Evolutionary conservation across 2,888 invertebrate genomes (phyloP), one percentile per base, ranked within the genome.

Genomic region (Harpalus rufipes): DNA sequence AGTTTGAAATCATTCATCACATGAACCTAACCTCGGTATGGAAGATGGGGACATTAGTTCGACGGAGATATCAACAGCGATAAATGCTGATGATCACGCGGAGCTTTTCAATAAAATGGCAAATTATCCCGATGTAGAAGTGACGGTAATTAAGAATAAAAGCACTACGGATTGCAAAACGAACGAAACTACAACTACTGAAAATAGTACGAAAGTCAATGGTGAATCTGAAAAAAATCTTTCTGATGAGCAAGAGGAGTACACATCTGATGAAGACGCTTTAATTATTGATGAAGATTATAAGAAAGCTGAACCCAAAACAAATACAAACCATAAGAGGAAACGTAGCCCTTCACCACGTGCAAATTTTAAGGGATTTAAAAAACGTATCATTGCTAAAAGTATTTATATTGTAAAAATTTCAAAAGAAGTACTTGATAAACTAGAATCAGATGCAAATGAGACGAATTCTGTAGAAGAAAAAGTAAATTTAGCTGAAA

Each of bases 241-340:
- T 6, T 86, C 86, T 5, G 89, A 89, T 51, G 89, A 89, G 81
- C 89, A 88, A 72, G 89, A 89, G 86, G 85, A 85, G 41, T 79
- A 85, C 14, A 90, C 90, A 87, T 91, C 91, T 51, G 91, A 91
- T 87, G 89, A 90, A 87, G 91, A 91, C 87, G 90, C 90, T 16
- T 87, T 91, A 81, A 88, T 91, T 10, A 91, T 91, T 86, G 91
- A 91, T 87, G 91, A 91, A 87, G 85, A 89, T 87, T 87, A 85
- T 87, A 51, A 87, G 87, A 21, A 88, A 87, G 82, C 87, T 86
- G 68, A 88, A 87, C 84, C 58, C 39, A 16, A 87, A 58, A 16
- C 65, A 14, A 80, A 68, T 44, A 56, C 59, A 21, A 85, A 65
- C 14, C 51, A 41, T 58, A 85, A 85, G 58, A 65, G 85, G 18